Evolutionary conservation across 2,797 vertebrate species (phyloP).

Genomic region (Falco concolor): DNA sequence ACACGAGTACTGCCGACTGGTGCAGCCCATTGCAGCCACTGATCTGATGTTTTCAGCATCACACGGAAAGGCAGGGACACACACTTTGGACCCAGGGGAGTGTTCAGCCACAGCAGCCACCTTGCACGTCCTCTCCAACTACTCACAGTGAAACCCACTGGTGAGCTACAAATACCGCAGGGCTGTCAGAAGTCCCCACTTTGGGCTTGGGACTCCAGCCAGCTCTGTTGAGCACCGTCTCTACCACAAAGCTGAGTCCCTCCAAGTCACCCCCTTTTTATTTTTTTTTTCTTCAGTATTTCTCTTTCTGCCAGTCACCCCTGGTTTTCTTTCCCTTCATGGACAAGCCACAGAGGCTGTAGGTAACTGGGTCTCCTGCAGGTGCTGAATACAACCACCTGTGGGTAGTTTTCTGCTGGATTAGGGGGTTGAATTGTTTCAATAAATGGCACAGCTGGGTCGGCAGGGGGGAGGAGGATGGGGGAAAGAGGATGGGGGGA

Average conservation of each 20-base stretch:
- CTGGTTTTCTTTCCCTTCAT: not conserved
- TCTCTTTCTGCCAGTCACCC: not conserved
- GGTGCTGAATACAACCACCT: not conserved
- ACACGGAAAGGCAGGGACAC: not conserved
- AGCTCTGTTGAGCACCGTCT: not conserved
- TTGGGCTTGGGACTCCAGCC: not conserved
- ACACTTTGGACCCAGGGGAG: not conserved
- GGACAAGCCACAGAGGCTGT: not conserved
- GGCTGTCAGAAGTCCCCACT: not conserved
- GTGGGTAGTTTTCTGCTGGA: not conserved
- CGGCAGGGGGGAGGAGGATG: not conserved
- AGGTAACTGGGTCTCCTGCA: not conserved
- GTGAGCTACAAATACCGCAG: not conserved
- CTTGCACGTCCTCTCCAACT: not conserved
- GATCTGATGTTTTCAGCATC: not conserved
- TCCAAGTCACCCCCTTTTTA: not conserved
- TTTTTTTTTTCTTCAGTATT: not conserved
- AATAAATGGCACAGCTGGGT: not conserved
- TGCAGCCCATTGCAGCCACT: not conserved
- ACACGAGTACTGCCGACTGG: rapidly evolving
- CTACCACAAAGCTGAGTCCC: not conserved
- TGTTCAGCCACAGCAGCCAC: not conserved
- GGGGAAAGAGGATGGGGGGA: too few relatives aligned
- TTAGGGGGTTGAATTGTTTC: not conserved
- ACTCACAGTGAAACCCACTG: not conserved